Conservation (phyloP, 2,797 vertebrate species). For the Paguma larvata region DNA sequence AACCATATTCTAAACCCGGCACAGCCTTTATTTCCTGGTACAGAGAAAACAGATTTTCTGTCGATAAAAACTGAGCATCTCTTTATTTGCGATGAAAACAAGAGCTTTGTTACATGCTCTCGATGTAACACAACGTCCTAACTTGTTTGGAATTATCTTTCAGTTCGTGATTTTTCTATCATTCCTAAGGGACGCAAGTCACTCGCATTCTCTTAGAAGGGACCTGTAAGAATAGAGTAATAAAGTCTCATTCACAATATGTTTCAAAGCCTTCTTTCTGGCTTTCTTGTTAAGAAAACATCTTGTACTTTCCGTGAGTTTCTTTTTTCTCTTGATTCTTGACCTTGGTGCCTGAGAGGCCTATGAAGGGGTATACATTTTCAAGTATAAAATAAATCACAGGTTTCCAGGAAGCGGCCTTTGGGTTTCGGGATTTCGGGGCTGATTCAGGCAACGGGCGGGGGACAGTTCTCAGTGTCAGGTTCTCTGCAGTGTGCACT, state of each 20-base stretch:
- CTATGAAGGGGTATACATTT: slow-evolving; percentile 71
- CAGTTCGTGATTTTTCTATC: slow-evolving; percentile 10
- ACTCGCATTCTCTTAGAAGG: not conserved
- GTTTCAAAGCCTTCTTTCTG: slow-evolving; percentile 36
- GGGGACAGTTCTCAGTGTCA: not conserved
- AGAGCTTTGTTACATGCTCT: not conserved
- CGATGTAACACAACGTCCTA: slow-evolving; percentile 40
- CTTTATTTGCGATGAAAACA: slow-evolving; percentile 60
- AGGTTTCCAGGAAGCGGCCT: slow-evolving; percentile 36
- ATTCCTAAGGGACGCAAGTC: not conserved
- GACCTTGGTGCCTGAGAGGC: slow-evolving; percentile 19
- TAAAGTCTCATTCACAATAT: slow-evolving; percentile 35
- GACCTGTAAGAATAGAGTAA: not conserved
- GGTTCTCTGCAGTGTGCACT: accelerated
- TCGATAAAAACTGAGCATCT: slow-evolving; percentile 28
- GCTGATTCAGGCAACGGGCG: slow-evolving; percentile 15
- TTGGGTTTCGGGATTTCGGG: slow-evolving; percentile 31
- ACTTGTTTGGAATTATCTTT: slow-evolving; percentile 56
- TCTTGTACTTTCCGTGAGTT: slow-evolving; percentile 25
- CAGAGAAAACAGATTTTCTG: slow-evolving; percentile 47
- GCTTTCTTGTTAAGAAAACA: slow-evolving; percentile 41
- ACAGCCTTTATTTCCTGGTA: not conserved
- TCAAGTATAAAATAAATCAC: slow-evolving; percentile 31
- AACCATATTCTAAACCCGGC: not conserved
- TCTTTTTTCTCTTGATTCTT: slow-evolving; percentile 56